Base-by-base conservation (phyloP, 2,888 invertebrate genomes). In the Dione juno region DNA sequence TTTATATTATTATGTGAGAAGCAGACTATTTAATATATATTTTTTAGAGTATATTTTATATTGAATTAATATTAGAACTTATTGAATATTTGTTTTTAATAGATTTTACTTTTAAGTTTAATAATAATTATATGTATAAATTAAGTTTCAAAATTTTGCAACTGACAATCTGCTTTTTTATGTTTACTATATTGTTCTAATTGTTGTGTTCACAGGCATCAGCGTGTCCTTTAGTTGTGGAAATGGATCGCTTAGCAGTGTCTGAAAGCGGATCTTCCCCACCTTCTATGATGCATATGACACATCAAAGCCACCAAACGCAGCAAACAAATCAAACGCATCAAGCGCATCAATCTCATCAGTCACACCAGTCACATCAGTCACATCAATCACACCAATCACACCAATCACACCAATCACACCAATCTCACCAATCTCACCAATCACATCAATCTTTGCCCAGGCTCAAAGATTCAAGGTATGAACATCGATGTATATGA, bases 381-480 rank as follows among this genome's bases (percentile, higher is more conserved):
- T 73, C 70, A 50, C 69, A 14, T 52, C 70, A 16, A 11, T 3
- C 66, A 10, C 80, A 63, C 58, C 21, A 64, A 8, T 61, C 74
- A 2, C 74, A 71, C 40, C 73, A 76, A 5, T 63, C 78, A 0
- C 77, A 79, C 8, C 86, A 85, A 58, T 83, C 86, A 71, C 83
- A 77, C 82, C 85, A 77, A 35, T 40, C 80, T 53, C 77, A 78
- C 45, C 79, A 77, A 35, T 41, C 80, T 53, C 77, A 78, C 52
- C 79, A 77, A 21, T 37, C 67, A 10, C 73, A 74, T 21, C 71
- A 76, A 16, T 61, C 76, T 13, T 76, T 86, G 14, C 74, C 82
- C 1, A 78, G 90, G 37, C 80, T 86, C 11, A 91, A 91, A 77
- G 91, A 91, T 75, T 86, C 89, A 8, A 88, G 91, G 91, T 91